Conservation (phyloP, 2,888 invertebrate species). For the Dynastes maya region DNA sequence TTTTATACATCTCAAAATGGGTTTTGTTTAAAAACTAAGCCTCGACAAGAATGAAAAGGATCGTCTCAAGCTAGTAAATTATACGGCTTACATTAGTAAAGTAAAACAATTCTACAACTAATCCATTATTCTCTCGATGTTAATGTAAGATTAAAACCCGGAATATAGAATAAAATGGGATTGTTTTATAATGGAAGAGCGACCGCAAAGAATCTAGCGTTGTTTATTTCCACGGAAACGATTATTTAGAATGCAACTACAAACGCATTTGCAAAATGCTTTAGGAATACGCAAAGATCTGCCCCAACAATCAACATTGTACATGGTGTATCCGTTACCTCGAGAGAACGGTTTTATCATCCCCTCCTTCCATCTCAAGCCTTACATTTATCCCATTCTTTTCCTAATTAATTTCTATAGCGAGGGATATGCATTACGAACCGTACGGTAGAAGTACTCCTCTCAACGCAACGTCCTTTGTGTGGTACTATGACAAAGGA, state of each 20-base stretch:
- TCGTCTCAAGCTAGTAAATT: too few relatives aligned
- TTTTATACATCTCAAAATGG: too few relatives aligned
- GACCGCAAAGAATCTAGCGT: background rate
- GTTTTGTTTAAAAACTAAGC: too few relatives aligned
- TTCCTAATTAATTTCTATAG: slow-evolving; percentile 33
- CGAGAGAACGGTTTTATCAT: background rate
- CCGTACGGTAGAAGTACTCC: slow-evolving; percentile 20
- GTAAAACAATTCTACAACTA: background rate
- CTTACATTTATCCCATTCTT: slow-evolving; percentile 24
- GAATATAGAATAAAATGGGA: background rate
- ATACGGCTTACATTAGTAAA: too few relatives aligned
- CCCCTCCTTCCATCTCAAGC: background rate
- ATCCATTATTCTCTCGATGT: background rate
- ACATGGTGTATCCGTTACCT: background rate
- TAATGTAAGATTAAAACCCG: background rate
- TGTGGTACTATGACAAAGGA: slow-evolving; percentile 22
- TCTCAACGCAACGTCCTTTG: slow-evolving; percentile 26
- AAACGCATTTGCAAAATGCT: slow-evolving; percentile 11
- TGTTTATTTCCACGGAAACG: background rate
- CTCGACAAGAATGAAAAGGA: too few relatives aligned
- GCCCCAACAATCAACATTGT: background rate
- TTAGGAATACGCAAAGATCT: background rate
- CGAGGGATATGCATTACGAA: slow-evolving; percentile 27
- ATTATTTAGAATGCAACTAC: slow-evolving; percentile 1
- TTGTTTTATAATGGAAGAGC: background rate